Conservation (phyloP, 2,797 vertebrate genomes). For the Sarcophilus harrisii region DNA sequence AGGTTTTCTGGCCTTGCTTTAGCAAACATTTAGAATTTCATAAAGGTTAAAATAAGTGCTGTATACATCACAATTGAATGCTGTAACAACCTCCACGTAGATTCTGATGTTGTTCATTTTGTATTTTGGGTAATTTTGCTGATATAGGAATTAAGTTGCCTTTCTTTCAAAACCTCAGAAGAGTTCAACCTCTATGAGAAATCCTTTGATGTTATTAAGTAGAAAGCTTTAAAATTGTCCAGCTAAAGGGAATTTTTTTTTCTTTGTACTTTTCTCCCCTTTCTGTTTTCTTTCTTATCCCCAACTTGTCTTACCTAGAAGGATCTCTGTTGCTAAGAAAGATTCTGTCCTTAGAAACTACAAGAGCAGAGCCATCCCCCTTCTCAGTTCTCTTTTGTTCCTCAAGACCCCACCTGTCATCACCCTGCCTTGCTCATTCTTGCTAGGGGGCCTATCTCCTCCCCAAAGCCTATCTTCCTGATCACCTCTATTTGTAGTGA, state of each 20-base stretch:
- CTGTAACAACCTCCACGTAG: not conserved
- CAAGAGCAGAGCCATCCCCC: not conserved
- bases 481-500: not conserved
- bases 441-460: not conserved
- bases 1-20: not conserved
- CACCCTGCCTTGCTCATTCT: not conserved
- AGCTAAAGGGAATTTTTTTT: not conserved
- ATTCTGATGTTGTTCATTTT: slow-evolving; percentile 30
- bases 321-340: not conserved
- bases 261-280: not conserved
- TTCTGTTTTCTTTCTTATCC: not conserved
- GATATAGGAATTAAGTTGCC: not conserved
- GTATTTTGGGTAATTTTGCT: not conserved
- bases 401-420: too few species aligned
- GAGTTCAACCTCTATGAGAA: not conserved
- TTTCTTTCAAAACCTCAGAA: not conserved
- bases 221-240: not conserved
- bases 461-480: not conserved
- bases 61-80: not conserved
- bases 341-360: not conserved
- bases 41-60: not conserved
- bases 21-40: not conserved
- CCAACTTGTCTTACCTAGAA: not conserved
- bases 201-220: not conserved
- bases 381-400: not conserved